Evolutionary conservation across 1,140 invertebrate species (phyloP).

Genomic region (Ectropis grisescens): DNA sequence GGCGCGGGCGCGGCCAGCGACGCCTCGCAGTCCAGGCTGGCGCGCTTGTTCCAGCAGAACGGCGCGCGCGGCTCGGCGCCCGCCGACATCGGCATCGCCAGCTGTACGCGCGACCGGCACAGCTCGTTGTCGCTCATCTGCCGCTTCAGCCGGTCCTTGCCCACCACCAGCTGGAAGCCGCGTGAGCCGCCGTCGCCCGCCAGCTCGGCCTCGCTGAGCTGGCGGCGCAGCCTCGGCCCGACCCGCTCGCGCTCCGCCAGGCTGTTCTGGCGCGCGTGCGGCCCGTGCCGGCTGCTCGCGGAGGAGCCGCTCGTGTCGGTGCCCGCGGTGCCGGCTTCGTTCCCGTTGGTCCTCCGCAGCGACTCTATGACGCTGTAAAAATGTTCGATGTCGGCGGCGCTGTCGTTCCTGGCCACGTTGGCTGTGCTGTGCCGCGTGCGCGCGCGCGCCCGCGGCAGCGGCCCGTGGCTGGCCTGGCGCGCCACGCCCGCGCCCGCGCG

Average conservation of each 20-base stretch:
- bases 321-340: slow-evolving; percentile 16
- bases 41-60: slow-evolving; percentile 39
- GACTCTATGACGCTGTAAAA: slow-evolving; percentile 50
- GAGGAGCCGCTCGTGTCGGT: slow-evolving; percentile 43
- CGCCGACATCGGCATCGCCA: slow-evolving; percentile 53
- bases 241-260: slow-evolving; percentile 29
- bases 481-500: slow-evolving; percentile 30
- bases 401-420: slow-evolving; percentile 34
- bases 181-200: slow-evolving; percentile 17
- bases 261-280: slow-evolving; percentile 33
- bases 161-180: slow-evolving; percentile 48
- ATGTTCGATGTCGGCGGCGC: slow-evolving; percentile 36
- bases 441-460: slow-evolving; percentile 39
- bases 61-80: slow-evolving; percentile 38
- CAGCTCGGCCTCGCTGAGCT: slow-evolving; percentile 38
- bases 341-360: slow-evolving; percentile 22
- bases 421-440: slow-evolving; percentile 38
- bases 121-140: slow-evolving; percentile 51
- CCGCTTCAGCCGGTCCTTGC: slow-evolving; percentile 45
- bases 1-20: slow-evolving; percentile 8
- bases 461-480: slow-evolving; percentile 45
- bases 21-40: slow-evolving; percentile 32
- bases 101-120: slow-evolving; percentile 29
- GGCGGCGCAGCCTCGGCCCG: slow-evolving; percentile 27
- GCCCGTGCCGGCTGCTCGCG: slow-evolving; percentile 26